Percentiles rank a stretch among this genome's conserved stretches.
phyloP scores from a whole-genome alignment of 2,888 invertebrate genomes.

The Cryptops parisi region DNA sequence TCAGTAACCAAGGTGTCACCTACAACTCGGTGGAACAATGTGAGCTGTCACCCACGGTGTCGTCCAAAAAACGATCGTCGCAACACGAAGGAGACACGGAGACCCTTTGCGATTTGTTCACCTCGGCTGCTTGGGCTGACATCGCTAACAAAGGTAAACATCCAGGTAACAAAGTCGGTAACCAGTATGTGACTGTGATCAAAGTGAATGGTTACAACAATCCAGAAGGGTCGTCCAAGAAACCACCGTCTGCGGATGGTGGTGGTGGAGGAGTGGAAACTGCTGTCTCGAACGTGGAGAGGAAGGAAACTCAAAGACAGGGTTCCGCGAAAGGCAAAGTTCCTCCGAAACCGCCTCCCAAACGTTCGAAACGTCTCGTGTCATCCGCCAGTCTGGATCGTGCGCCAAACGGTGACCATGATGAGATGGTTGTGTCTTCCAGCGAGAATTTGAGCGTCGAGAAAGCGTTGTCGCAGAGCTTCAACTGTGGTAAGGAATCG shows the following conservation, averaged over 20 bases:
- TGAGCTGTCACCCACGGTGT: neutral
- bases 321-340: conserved; percentile 22
- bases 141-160: neutral
- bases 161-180: neutral
- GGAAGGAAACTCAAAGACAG: conserved; percentile 32
- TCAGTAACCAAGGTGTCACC: neutral
- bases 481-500: neutral
- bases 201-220: conserved; percentile 54
- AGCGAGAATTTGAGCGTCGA: neutral
- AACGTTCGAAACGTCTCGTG: conserved; percentile 19
- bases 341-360: conserved; percentile 34
- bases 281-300: conserved; percentile 2
- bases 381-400: neutral
- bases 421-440: neutral
- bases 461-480: neutral
- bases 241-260: conserved; percentile 18
- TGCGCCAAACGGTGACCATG: neutral
- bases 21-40: too few species aligned
- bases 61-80: too few species aligned
- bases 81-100: neutral
- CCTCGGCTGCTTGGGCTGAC: neutral
- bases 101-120: neutral
- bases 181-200: conserved; percentile 69
- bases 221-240: neutral
- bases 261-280: conserved; percentile 36